Evolutionary conservation across 2,888 invertebrate species (phyloP).

Genomic region (Anticlea derivata): DNA sequence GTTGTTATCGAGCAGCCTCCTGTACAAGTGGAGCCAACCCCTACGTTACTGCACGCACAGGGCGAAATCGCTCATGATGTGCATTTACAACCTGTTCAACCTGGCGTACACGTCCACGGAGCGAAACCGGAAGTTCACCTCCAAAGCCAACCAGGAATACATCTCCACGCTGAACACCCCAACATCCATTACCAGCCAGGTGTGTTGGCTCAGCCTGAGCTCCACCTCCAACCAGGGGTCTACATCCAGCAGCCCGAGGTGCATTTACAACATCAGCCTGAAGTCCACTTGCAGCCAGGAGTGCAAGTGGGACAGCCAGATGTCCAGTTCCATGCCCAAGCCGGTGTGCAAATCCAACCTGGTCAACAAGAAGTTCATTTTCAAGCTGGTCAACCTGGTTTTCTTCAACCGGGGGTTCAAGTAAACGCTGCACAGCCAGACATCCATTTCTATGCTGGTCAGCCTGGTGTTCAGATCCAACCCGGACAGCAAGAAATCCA

Average conservation of each 20-base stretch:
- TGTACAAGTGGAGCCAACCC: slow-evolving; percentile 48
- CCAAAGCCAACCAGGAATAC: slow-evolving; percentile 40
- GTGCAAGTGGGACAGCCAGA: slow-evolving; percentile 33
- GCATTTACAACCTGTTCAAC: slow-evolving; percentile 39
- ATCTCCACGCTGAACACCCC: slow-evolving; percentile 29
- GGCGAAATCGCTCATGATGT: slow-evolving; percentile 34
- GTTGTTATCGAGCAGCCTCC: slow-evolving; percentile 51
- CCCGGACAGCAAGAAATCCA: slow-evolving; percentile 21
- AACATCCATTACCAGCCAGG: slow-evolving; percentile 34
- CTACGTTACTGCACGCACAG: slow-evolving; percentile 39
- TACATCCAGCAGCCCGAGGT: slow-evolving; percentile 30
- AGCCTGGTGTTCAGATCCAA: slow-evolving; percentile 35
- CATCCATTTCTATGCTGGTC: slow-evolving; percentile 28
- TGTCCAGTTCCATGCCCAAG: slow-evolving; percentile 24
- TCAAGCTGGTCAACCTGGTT: slow-evolving; percentile 32
- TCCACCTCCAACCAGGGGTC: slow-evolving; percentile 32
- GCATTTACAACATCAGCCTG: slow-evolving; percentile 38
- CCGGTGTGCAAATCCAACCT: slow-evolving; percentile 26
- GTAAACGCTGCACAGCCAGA: slow-evolving; percentile 27
- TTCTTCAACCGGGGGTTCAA: slow-evolving; percentile 27
- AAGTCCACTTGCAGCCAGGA: slow-evolving; percentile 33
- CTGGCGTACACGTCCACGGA: slow-evolving; percentile 37
- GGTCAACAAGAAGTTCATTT: slow-evolving; percentile 30
- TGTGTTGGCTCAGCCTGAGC: slow-evolving; percentile 33
- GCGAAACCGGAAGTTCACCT: slow-evolving; percentile 40